Evolutionary conservation across 2,888 invertebrate genomes (phyloP), one percentile per base, ranked within the genome.

Genomic region (Spodoptera picta): DNA sequence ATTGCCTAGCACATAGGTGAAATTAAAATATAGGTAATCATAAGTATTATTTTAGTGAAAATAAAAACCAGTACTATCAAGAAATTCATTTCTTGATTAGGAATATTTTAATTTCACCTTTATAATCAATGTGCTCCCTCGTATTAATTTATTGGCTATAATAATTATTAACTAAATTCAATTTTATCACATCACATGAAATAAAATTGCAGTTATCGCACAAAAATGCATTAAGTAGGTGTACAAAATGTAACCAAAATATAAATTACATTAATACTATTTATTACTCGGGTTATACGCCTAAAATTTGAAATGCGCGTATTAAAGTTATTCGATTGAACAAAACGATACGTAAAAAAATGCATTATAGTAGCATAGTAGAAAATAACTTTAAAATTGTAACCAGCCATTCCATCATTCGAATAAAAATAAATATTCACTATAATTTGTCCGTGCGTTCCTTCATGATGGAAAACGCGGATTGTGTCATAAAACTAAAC

Each of bases 401-500:
- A 62, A 82, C 69, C 71, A 69, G 76, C 74, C 76, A 77, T 78
- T 81, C 75, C 81, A 83, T 82, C 76, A 80, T 77, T 80, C 62
- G 76, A 83, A 85, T 82, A 83, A 87, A 83, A 87, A 89, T 86
- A 90, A 89, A 87, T 87, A 89, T 88, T 77, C 76, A 87, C 86
- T 87, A 86, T 84, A 82, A 82, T 86, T 87, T 83, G 78, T 82
- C 80, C 77, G 74, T 75, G 79, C 79, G 79, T 79, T 76, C 71
- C 71, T 77, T 74, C 72, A 73, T 57, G 51, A 74, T 53, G 66
- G 64, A 81, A 69, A 65, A 72, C 74, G 72, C 76, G 71, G 66
- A 67, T 62, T 54, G 36, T 49, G 76, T 71, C 79, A 79, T 77
- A 81, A 70, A 14, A 82, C 82, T 75, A 79, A 82, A 84, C 77